Evolutionary conservation across 2,888 invertebrate species (phyloP).

Genomic region (Sarcophaga variegata): DNA sequence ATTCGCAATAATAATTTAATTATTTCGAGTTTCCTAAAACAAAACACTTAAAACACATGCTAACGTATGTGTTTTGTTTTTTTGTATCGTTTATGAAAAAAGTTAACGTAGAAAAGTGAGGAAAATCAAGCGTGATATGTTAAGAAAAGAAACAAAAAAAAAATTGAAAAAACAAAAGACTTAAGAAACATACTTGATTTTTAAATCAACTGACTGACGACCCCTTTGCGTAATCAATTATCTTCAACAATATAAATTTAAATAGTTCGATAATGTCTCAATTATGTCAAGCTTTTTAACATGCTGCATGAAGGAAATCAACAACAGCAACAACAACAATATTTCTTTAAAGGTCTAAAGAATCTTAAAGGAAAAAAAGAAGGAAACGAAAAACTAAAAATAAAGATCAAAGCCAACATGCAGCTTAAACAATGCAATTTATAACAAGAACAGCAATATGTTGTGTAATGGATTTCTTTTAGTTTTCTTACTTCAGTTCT

Average conservation of each 20-base stretch:
- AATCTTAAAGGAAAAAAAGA: too few relatives aligned
- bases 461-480: slow-evolving; percentile 26
- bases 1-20: too few relatives aligned
- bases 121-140: too few relatives aligned
- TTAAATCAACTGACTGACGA: not conserved
- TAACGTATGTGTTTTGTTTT: too few relatives aligned
- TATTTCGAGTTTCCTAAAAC: too few relatives aligned
- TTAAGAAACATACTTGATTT: slow-evolving; percentile 46
- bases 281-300: slow-evolving; percentile 75
- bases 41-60: too few relatives aligned
- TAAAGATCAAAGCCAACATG: slow-evolving; percentile 40
- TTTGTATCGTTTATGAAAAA: too few relatives aligned
- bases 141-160: too few relatives aligned
- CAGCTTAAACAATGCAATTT: slow-evolving; percentile 63
- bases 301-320: slow-evolving; percentile 33
- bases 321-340: slow-evolving; percentile 3
- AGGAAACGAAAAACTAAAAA: not conserved
- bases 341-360: not conserved
- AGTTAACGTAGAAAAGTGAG: too few relatives aligned
- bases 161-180: slow-evolving; percentile 50
- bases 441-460: slow-evolving; percentile 48
- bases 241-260: slow-evolving; percentile 62
- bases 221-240: slow-evolving; percentile 58
- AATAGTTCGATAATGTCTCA: slow-evolving; percentile 77
- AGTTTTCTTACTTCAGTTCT: slow-evolving; percentile 4